A percentile compares a stretch with the other conserved stretches of the same genome.
Evolutionary conservation across 2,797 vertebrate species (phyloP).

Genomic region (Sebastes iracundus): DNA sequence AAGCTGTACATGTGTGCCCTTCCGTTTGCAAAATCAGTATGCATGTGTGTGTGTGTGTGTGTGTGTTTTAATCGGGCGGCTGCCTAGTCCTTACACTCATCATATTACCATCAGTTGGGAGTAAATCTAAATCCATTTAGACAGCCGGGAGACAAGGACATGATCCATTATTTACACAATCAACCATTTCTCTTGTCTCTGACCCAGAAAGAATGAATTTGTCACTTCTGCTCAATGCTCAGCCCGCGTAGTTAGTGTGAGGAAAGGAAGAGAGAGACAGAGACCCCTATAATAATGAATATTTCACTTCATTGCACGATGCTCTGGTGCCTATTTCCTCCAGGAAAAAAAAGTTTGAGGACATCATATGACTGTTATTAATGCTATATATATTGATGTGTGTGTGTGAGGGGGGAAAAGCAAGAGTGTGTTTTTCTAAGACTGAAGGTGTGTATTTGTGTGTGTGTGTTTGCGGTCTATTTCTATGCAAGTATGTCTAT

Average conservation of each 20-base stretch:
- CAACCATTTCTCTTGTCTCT: constrained; percentile 56
- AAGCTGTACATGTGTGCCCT: not conserved
- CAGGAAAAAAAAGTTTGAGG: not conserved
- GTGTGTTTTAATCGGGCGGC: constrained; percentile 26
- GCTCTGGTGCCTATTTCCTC: not conserved
- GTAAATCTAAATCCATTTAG: constrained; percentile 57
- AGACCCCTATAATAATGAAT: constrained; percentile 4
- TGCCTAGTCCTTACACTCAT: constrained; percentile 9
- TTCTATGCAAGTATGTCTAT: not conserved
- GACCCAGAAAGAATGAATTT: constrained; percentile 70
- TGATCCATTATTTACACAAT: constrained; percentile 70
- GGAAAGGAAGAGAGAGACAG: not conserved
- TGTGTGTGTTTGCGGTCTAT: not conserved
- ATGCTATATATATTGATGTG: not conserved
- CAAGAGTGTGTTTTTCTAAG: not conserved
- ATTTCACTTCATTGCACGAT: constrained; percentile 39
- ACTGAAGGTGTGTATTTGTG: not conserved
- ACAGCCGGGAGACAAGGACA: constrained; percentile 55
- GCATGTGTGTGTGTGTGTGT: not conserved
- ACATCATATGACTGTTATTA: not conserved
- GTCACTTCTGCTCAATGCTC: constrained; percentile 43
- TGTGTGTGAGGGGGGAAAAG: not conserved
- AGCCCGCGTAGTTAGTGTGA: not conserved
- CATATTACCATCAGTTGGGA: constrained; percentile 30
- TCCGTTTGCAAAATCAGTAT: not conserved